Evolutionary conservation across 2,888 invertebrate species (phyloP).

Genomic region (Netelia virgata): DNA sequence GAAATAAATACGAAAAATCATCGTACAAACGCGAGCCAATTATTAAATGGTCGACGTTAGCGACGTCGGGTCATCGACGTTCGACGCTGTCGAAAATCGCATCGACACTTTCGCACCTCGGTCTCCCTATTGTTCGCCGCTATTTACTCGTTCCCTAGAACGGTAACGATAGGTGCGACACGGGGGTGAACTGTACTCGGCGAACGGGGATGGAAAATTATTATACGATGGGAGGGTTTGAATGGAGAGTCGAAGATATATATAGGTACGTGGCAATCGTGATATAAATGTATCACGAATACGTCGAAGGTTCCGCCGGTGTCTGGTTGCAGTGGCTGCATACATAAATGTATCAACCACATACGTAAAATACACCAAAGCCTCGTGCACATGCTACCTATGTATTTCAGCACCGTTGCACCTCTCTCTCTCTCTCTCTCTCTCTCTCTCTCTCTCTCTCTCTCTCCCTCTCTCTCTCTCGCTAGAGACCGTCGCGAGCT

Average conservation of each 20-base stretch:
- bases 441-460: background rate
- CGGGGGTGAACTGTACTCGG: background rate
- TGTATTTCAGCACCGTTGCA: conserved; percentile 33
- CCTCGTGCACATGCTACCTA: conserved; percentile 16
- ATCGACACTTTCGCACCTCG: conserved; percentile 1
- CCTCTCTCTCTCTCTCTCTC: background rate
- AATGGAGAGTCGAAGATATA: conserved; percentile 4
- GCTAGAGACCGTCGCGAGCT: no score
- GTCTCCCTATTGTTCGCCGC: no score
- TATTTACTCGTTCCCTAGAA: no score
- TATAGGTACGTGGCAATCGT: conserved; percentile 14
- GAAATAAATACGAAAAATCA: background rate
- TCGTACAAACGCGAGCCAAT: background rate
- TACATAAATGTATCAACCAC: conserved; percentile 23
- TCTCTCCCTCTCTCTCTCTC: background rate
- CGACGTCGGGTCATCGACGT: background rate
- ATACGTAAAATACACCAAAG: conserved; percentile 14
- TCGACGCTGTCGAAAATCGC: background rate
- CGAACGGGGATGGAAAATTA: conserved; percentile 6
- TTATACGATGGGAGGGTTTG: background rate
- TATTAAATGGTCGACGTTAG: background rate
- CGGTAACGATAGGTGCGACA: no score
- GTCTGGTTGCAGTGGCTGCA: background rate
- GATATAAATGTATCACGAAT: conserved; percentile 30
- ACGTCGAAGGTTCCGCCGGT: conserved; percentile 6